Conservation (phyloP, 1,140 invertebrate species). For the Philopotamus ludificatus region DNA sequence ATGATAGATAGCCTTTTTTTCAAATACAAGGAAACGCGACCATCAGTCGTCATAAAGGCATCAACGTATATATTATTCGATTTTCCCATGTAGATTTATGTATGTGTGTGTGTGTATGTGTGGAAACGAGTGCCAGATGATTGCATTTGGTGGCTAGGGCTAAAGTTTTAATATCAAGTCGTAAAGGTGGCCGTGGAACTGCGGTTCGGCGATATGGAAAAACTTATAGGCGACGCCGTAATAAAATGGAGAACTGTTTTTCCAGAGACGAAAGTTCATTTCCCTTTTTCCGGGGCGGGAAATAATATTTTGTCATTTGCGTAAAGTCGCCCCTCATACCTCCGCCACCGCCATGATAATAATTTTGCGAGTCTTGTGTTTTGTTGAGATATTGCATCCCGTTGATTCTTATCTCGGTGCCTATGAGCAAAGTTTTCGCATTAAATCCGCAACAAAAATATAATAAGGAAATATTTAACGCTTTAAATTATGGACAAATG, state of each 20-base stretch:
- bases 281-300: constrained; percentile 14
- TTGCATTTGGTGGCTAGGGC: too few relatives aligned
- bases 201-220: constrained; percentile 30
- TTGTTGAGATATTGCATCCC: constrained; percentile 23
- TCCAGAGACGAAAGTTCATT: constrained; percentile 22
- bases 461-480: too few relatives aligned
- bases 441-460: too few relatives aligned
- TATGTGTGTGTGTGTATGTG: too few relatives aligned
- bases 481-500: too few relatives aligned
- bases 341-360: not conserved
- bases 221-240: constrained; percentile 26
- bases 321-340: not conserved
- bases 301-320: constrained; percentile 22
- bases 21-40: too few relatives aligned
- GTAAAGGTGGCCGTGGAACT: constrained; percentile 23
- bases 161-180: constrained; percentile 28
- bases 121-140: too few relatives aligned
- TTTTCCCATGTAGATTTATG: too few relatives aligned
- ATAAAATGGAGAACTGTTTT: constrained; percentile 26
- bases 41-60: too few relatives aligned
- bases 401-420: not conserved
- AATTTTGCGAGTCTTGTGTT: constrained; percentile 2
- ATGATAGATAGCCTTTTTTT: too few relatives aligned
- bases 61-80: too few relatives aligned
- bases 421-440: constrained; percentile 13